phyloP scores from a whole-genome alignment of 2,797 vertebrate genomes.

The Acridotheres tristis region DNA sequence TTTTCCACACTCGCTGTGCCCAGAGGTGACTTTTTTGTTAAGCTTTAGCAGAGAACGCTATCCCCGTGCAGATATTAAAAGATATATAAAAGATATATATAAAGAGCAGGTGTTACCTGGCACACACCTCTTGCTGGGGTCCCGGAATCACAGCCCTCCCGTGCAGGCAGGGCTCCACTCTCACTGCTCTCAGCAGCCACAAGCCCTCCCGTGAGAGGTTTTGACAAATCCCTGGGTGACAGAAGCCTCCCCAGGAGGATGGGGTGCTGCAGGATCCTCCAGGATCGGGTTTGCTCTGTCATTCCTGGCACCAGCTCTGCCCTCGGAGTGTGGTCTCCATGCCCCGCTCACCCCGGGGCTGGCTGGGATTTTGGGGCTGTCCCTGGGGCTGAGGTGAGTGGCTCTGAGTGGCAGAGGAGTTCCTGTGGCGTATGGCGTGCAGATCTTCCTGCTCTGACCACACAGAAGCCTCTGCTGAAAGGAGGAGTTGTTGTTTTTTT shows the following conservation, averaged over 20 bases:
- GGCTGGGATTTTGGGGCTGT: background rate
- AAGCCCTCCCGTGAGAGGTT: background rate
- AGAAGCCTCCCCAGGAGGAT: background rate
- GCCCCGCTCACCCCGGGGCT: no score
- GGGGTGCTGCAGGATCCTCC: background rate
- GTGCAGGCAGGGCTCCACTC: background rate
- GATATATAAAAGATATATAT: no score
- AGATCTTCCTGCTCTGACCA: background rate
- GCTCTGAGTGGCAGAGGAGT: background rate
- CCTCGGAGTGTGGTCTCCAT: fast-evolving
- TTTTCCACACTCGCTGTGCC: background rate
- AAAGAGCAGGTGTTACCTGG: background rate
- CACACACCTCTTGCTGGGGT: background rate
- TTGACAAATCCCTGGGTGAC: fast-evolving
- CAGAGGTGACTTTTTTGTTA: background rate
- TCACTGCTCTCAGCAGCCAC: background rate
- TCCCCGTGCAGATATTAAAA: background rate
- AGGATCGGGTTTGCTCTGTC: background rate
- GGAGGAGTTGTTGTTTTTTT: no score
- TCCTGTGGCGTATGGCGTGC: fast-evolving
- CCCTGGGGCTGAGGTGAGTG: background rate
- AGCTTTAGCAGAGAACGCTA: background rate
- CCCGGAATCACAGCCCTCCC: background rate
- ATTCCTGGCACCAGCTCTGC: no score
- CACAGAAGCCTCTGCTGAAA: background rate